Evolutionary conservation across 1,140 invertebrate species (phyloP), one percentile per base, ranked within the genome.

Genomic region (Drosophila setifemur): DNA sequence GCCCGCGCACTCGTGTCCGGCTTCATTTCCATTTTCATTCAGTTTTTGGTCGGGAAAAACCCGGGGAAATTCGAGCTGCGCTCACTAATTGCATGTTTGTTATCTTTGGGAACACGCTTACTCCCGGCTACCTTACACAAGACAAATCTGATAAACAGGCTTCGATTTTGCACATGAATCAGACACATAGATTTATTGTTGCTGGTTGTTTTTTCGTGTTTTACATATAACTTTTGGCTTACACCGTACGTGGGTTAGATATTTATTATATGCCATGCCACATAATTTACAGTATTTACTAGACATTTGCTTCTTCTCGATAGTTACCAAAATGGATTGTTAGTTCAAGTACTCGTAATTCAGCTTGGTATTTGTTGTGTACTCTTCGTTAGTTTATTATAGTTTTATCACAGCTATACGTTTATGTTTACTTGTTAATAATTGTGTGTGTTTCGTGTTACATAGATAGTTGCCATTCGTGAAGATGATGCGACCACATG

Each of bases 361-460:
- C 71, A 74, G 75, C 75, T 79, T 75, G 54, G 26, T 74, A 60
- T 50, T 73, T 42, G 11, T 63, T 71, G 73, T 77, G 67, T 82
- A 67, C 79, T 72, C 49, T 52, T 77, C 58, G 70, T 83, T 73
- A 47, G 53, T 83, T 73, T 72, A 74, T 86, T 70, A 76, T 79
- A 68, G 58, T 54, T 86, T 86, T 86, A 86, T 86, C 81, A 86
- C 81, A 86, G 81, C 82, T 86, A 87, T 86, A 86, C 68, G 76
- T 86, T 86, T 86, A 86, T 81, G 61, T 69, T 79, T 85, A 64
- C 57, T 47, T 81, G 55, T 61, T 54, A 54, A 75, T 63, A 73
- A 74, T 73, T 74, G 48, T 74, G 40, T 71, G n/a, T n/a, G n/a
- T n/a, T n/a, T n/a, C n/a, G n/a, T n/a, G n/a, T n/a, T 47, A 35